Conservation (phyloP, 2,797 vertebrate species). For the Coendou prehensilis region DNA sequence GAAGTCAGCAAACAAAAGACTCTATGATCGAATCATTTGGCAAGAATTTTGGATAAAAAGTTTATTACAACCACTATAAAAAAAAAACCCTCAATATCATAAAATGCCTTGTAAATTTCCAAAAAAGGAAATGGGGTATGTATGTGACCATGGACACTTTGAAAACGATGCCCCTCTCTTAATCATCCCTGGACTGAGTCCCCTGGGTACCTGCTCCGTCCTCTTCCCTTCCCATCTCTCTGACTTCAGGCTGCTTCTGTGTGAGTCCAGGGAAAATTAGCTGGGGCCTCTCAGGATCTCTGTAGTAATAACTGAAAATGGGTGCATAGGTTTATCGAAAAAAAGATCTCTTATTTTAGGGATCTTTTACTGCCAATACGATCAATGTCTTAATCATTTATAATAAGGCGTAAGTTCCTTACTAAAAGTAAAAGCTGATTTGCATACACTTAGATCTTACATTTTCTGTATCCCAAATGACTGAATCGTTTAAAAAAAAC, state of each 20-base stretch:
- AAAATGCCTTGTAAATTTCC: conserved; percentile 9
- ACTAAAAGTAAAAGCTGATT: conserved; percentile 37
- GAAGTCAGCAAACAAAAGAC: background rate
- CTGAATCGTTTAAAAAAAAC: conserved; percentile 12
- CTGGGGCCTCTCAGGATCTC: background rate
- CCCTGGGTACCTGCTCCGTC: background rate
- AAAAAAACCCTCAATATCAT: background rate
- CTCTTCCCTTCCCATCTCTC: background rate
- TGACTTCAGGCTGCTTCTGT: background rate
- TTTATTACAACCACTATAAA: background rate
- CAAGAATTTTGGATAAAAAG: background rate
- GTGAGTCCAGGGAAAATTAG: background rate
- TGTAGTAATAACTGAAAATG: background rate
- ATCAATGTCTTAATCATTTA: background rate
- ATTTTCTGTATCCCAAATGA: conserved; percentile 32
- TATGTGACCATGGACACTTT: background rate
- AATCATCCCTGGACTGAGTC: background rate
- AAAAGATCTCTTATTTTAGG: background rate
- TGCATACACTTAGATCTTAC: conserved; percentile 14
- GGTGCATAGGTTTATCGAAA: background rate
- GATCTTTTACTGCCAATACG: background rate
- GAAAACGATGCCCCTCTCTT: background rate
- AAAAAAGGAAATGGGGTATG: background rate
- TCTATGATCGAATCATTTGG: background rate
- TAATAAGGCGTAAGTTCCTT: conserved; percentile 17